Conservation (phyloP, 2,113 vertebrate species). For the Paraplagusia blochii region DNA sequence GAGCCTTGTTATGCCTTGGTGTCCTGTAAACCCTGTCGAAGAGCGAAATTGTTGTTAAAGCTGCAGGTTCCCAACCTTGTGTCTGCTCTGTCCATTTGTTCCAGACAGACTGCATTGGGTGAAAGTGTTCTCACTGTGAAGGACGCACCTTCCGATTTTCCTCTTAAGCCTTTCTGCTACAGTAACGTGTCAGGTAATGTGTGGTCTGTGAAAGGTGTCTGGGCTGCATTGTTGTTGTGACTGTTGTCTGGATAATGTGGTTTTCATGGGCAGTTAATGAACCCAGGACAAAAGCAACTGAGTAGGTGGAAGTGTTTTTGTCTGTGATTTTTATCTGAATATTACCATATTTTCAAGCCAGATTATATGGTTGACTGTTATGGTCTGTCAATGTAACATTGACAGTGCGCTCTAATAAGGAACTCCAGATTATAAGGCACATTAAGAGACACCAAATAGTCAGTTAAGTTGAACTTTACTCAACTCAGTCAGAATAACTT, state of each 20-base stretch:
- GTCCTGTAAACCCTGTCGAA: conserved; percentile 11
- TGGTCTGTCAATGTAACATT: too few relatives aligned
- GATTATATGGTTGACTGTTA: too few relatives aligned
- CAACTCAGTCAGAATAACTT: too few relatives aligned
- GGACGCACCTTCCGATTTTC: conserved; percentile 61
- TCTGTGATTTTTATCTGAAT: neutral
- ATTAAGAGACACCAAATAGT: too few relatives aligned
- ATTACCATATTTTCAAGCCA: neutral
- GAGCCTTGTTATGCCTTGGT: conserved; percentile 29
- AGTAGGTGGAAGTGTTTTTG: neutral
- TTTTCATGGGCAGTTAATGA: conserved; percentile 39
- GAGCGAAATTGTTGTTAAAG: conserved; percentile 44
- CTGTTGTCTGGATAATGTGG: conserved; percentile 34
- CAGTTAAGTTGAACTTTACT: too few relatives aligned
- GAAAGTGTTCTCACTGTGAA: conserved; percentile 59
- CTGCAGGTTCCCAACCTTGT: conserved; percentile 50
- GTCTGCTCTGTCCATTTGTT: conserved; percentile 43
- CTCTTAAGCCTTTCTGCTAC: conserved; percentile 31
- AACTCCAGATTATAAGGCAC: too few relatives aligned
- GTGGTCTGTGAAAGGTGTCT: conserved; percentile 37
- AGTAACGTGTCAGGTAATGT: conserved; percentile 38
- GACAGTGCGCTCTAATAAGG: too few relatives aligned
- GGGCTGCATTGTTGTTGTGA: conserved; percentile 30
- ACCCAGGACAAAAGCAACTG: conserved; percentile 30
- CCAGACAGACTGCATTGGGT: conserved; percentile 53